Base-by-base conservation (phyloP, 2,113 vertebrate genomes). In the Phyllopteryx taeniolatus region DNA sequence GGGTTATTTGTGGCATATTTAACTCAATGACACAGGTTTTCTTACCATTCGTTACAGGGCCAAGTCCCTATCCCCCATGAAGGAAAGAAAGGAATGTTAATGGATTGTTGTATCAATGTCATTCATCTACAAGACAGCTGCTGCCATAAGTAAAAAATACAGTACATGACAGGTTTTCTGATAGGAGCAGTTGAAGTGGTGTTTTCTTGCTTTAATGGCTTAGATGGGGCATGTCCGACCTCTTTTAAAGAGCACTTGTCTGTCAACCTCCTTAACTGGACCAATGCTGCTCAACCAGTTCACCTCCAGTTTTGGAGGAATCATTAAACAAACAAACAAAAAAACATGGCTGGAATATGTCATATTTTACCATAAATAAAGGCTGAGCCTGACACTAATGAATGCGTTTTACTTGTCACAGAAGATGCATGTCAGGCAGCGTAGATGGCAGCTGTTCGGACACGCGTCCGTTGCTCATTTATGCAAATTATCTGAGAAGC, bases 381-480 rank as follows among this genome's bases (percentile, higher is more conserved):
- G 53, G 27, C 62, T 14, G 5, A 51, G 47, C 17, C 19, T 53
- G 73, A 73, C 44, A 33, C 19, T 70, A 64, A 80, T 43, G 46
- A 62, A 74, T 33, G 39, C 74, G 17, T 14, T 76, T 71, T 60
- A 12, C 20, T 31, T 64, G 11, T 11, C 43, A 57, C 61, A 6
- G 0, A 60, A 42, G 61, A 72, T 31, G 4, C 75, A 70, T 71
- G 74, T 77, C 68, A 72, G 68, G 35, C 35, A 73, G 20, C 53
- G n/a, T 63, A 51, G 80, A 69, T 81, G 65, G 72, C 88, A 89
- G 83, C 88, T 89, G 88, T 54, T 70, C 76, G 79, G 90, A 78
- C 91, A 91, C 88, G 85, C 77, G 89, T 85, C 82, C 68, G 70
- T 79, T 65, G 84, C 88, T 87, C 72, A 83, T 85, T 88, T 82